Conservation (phyloP, 2,888 invertebrate species). For the Leucozona laternaria region DNA sequence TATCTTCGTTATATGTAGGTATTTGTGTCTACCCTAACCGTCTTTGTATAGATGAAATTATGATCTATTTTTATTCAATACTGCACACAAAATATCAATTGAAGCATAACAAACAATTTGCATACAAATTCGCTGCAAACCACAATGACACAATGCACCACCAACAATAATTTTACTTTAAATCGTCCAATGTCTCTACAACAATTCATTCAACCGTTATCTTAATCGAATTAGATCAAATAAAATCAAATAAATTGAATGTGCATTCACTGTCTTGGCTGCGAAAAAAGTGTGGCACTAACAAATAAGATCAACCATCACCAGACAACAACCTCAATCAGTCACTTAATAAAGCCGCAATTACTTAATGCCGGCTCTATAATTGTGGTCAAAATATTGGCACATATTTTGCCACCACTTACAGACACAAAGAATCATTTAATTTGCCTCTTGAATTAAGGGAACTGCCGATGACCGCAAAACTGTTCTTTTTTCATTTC, state of each 20-base stretch:
- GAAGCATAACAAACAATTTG: neutral
- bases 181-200: neutral
- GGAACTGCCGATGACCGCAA: constrained; percentile 55
- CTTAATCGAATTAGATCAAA: constrained; percentile 54
- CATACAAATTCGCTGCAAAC: neutral
- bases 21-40: neutral
- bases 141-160: neutral
- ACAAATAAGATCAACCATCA: constrained; percentile 42
- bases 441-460: constrained; percentile 10
- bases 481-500: constrained; percentile 53
- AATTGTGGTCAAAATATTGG: constrained; percentile 63
- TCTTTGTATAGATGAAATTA: neutral
- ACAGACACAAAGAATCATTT: neutral
- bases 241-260: constrained; percentile 54
- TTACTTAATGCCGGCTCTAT: constrained; percentile 59
- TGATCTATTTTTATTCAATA: neutral
- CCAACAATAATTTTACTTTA: neutral
- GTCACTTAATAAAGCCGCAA: constrained; percentile 53
- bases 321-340: constrained; percentile 41
- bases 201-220: neutral
- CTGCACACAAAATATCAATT: neutral
- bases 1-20: too few relatives aligned
- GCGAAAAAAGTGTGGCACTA: constrained; percentile 44
- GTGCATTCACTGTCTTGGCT: constrained; percentile 39
- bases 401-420: constrained; percentile 48